Evolutionary conservation across 2,113 vertebrate species (phyloP).

Genomic region (Aphelocoma coerulescens): DNA sequence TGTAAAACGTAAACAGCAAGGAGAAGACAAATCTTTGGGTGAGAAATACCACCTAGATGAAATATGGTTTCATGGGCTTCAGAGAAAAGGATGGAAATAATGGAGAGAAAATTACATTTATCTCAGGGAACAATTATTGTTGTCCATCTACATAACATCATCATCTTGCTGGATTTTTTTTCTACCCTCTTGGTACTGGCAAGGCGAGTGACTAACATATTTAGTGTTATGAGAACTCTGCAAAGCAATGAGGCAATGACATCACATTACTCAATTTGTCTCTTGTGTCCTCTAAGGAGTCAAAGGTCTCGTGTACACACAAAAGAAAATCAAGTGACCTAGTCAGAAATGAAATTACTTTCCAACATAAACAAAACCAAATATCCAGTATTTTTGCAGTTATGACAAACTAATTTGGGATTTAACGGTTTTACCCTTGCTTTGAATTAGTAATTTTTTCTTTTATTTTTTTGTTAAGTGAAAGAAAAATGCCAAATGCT

Average conservation of each 20-base stretch:
- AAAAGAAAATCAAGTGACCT: slow-evolving; percentile 68
- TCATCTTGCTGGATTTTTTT: slow-evolving; percentile 12
- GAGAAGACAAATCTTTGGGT: background rate
- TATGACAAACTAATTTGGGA: slow-evolving; percentile 59
- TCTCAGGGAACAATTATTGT: slow-evolving; percentile 32
- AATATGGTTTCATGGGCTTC: background rate
- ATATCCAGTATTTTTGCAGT: slow-evolving; percentile 54
- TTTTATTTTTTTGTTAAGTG: background rate
- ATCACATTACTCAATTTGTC: slow-evolving; percentile 69
- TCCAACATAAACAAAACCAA: slow-evolving; percentile 69
- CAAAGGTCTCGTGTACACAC: slow-evolving; percentile 64
- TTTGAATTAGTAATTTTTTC: slow-evolving; percentile 49
- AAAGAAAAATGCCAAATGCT: slow-evolving; percentile 4
- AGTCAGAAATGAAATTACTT: slow-evolving; percentile 58
- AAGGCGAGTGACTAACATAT: slow-evolving; percentile 57
- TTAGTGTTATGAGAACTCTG: slow-evolving; percentile 67
- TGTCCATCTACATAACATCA: slow-evolving; percentile 14
- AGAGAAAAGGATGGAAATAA: background rate
- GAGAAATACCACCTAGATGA: background rate
- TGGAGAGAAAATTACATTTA: background rate
- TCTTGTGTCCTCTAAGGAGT: slow-evolving; percentile 64
- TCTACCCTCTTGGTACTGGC: slow-evolving; percentile 40
- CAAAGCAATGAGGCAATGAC: slow-evolving; percentile 71
- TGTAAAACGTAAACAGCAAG: background rate
- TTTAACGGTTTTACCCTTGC: slow-evolving; percentile 35